Conservation (phyloP, 23 tunicate genomes). For the Corella eumyota region DNA sequence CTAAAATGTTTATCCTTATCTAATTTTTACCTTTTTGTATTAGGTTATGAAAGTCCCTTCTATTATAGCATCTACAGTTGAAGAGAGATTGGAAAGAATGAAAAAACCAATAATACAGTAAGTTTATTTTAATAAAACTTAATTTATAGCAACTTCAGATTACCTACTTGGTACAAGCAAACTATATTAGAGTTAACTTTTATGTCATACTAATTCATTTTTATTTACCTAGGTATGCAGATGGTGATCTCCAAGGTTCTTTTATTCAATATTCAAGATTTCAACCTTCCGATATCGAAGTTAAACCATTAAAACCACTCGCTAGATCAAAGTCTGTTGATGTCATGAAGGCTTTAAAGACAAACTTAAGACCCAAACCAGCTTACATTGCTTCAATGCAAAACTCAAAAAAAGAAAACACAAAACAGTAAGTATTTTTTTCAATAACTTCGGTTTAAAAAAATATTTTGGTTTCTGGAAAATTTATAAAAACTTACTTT, state of each 20-base stretch:
- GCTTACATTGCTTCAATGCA: not conserved
- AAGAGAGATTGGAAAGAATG: slow-evolving; percentile 21
- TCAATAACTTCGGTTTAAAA: not conserved
- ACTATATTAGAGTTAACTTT: not conserved
- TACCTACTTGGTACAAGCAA: not conserved
- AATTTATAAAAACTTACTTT: not conserved
- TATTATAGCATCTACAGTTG: slow-evolving; percentile 12
- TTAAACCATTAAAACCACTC: not conserved
- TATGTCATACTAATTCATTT: not conserved
- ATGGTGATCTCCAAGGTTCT: slow-evolving; percentile 15
- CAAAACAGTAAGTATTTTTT: slow-evolving; percentile 18
- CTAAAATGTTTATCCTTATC: too few relatives aligned
- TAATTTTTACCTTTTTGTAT: too few relatives aligned
- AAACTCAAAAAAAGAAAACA: slow-evolving; percentile 2
- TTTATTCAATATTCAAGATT: slow-evolving; percentile 15
- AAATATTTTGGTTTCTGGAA: not conserved
- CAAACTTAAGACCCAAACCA: slow-evolving; percentile 1
- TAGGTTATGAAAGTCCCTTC: slow-evolving; percentile 55
- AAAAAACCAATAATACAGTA: slow-evolving; percentile 4
- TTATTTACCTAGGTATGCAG: slow-evolving; percentile 13
- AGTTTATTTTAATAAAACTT: too few relatives aligned
- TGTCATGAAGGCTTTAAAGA: slow-evolving; percentile 15
- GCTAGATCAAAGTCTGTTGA: slow-evolving; percentile 23
- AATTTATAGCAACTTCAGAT: not conserved
- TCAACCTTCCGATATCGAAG: not conserved